phyloP scores from a whole-genome alignment of 1,140 invertebrate genomes.

The Hirudo medicinalis region DNA sequence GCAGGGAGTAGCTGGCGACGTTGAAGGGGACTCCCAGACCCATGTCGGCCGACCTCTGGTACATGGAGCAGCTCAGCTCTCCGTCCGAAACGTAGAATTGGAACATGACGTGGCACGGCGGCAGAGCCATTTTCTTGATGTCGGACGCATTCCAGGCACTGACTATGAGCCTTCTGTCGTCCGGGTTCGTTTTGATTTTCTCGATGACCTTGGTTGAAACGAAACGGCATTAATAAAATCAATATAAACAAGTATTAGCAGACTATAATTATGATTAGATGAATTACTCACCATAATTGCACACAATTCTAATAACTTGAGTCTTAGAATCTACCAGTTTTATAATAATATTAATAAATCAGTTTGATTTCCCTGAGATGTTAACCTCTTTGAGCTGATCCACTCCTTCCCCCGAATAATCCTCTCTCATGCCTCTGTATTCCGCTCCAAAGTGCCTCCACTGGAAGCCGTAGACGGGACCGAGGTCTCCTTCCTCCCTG shows the following conservation, averaged over 20 bases:
- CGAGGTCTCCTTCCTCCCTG: slow-evolving; percentile 84
- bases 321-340: too few species aligned
- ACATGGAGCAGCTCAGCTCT: slow-evolving; percentile 72
- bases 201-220: slow-evolving; percentile 41
- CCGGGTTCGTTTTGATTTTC: slow-evolving; percentile 67
- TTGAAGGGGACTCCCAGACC: slow-evolving; percentile 97
- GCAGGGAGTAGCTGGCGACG: slow-evolving; percentile 87
- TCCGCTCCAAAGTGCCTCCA: slow-evolving; percentile 95
- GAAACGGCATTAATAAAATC: too few species aligned
- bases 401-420: slow-evolving; percentile 73
- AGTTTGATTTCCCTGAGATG: not conserved
- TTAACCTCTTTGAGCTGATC: slow-evolving; percentile 62
- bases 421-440: slow-evolving; percentile 67
- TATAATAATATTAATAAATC: too few species aligned
- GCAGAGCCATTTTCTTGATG: slow-evolving; percentile 80
- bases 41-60: slow-evolving; percentile 95
- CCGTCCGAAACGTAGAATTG: slow-evolving; percentile 86
- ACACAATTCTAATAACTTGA: too few species aligned
- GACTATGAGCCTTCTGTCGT: slow-evolving; percentile 78
- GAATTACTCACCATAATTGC: too few species aligned
- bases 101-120: slow-evolving; percentile 85
- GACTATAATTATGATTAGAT: too few species aligned
- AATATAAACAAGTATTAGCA: too few species aligned
- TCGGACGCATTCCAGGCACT: slow-evolving; percentile 90
- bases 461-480: slow-evolving; percentile 97